Conservation (phyloP, 1,140 invertebrate genomes). For the Phymastichus coffea region DNA sequence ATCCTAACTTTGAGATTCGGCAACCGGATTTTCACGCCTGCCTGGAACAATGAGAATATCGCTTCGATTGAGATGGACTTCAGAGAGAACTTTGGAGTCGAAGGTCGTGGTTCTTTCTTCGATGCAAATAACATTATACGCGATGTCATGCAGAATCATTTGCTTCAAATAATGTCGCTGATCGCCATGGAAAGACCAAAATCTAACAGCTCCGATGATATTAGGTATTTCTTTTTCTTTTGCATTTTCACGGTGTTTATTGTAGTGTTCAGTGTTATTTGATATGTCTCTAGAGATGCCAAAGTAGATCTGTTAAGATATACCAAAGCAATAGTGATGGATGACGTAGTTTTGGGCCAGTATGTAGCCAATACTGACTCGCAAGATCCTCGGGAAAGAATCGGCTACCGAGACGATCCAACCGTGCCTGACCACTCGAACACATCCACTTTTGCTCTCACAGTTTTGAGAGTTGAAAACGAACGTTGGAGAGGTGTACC, state of each 20-base stretch:
- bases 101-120: constrained; percentile 98
- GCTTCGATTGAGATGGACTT: constrained; percentile 94
- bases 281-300: constrained; percentile 49
- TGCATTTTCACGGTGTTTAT: too few relatives aligned
- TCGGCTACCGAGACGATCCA: constrained; percentile 92
- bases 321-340: constrained; percentile 73
- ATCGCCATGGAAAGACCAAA: constrained; percentile 99
- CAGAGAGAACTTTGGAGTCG: constrained; percentile 98
- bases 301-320: constrained; percentile 92
- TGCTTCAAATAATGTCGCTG: constrained; percentile 93
- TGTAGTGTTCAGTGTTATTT: too few relatives aligned
- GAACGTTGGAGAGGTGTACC: constrained; percentile 99
- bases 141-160: constrained; percentile 99
- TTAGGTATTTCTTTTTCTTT: constrained; percentile 67
- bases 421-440: constrained; percentile 87
- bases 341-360: constrained; percentile 92
- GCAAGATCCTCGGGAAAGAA: constrained; percentile 71
- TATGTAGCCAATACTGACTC: constrained; percentile 88
- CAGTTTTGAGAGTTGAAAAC: constrained; percentile 91
- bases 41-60: constrained; percentile 94
- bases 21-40: constrained; percentile 83
- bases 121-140: constrained; percentile 97
- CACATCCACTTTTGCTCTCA: constrained; percentile 93
- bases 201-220: constrained; percentile 91
- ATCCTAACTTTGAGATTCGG: constrained; percentile 92